Base-by-base conservation (phyloP, 1,140 invertebrate genomes). In the Mycetomoellerius zeteki region DNA sequence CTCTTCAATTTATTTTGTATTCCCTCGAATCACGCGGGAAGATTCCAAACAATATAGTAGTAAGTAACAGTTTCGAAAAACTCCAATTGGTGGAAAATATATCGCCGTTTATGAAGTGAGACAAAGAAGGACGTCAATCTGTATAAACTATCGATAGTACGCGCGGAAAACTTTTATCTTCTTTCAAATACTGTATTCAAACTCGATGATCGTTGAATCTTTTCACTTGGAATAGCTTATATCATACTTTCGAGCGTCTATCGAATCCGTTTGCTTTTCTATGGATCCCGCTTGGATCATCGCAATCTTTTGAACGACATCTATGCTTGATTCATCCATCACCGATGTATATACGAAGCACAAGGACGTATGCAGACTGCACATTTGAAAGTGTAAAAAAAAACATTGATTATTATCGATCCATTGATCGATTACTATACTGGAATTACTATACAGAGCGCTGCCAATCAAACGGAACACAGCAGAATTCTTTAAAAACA, bases 311-410 rank as follows among this genome's bases (percentile, higher is more conserved):
- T 84, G 21, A 82, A 19, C n/a, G 27, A 75, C 19, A 47, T 33
- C 24, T 62, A 67, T 52, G 58, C 60, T 2, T 24, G 65, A 72
- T 82, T 73, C 78, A 73, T 82, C 69, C 80, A 37, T 81, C 78
- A 67, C 3, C 62, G 65, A 47, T 69, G 52, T 71, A 30, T 52
- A 52, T 80, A 71, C 10, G 27, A 54, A 67, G 47, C 19, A 52
- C 50, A 24, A 73, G 50, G 27, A 21, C 10, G 75, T 3, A 19
- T 27, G 37, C 10, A 5, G 62, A 27, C 14, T 14, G 65, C 52
- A 6, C 50, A 10, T 82, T 56, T 82, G 67, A 82, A 47, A 82
- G 52, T 54, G 52, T 67, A 72, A 82, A 21, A n/a, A n/a, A n/a
- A n/a, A n/a, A n/a, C n/a, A n/a, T n/a, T 21, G 65, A 72, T 72